phyloP scores from a whole-genome alignment of 2,113 vertebrate species.

The Tretioscincus oriximinensis region DNA sequence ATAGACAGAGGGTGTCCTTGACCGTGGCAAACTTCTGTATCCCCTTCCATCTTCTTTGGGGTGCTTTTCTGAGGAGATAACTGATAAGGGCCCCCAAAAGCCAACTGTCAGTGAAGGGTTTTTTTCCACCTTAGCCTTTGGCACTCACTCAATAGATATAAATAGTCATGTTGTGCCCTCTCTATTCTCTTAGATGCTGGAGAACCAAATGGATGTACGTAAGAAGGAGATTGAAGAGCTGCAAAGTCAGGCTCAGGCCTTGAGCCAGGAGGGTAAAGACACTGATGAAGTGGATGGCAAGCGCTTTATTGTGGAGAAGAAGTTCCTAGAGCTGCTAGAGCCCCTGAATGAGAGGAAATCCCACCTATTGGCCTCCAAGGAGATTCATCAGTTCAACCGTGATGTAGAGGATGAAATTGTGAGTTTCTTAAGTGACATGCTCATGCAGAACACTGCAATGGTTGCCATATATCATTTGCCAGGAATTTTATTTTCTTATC shows the following conservation, averaged over 20 bases:
- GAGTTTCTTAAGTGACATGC: constrained; percentile 60
- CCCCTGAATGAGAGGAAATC: constrained; percentile 84
- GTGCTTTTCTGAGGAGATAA: not conserved
- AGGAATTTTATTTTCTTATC: not conserved
- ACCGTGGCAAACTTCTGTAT: not conserved
- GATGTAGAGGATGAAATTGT: constrained; percentile 97
- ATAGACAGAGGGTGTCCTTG: not conserved
- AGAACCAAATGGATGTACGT: constrained; percentile 96
- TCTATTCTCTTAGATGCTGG: constrained; percentile 82
- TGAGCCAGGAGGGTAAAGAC: constrained; percentile 91
- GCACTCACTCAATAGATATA: not conserved
- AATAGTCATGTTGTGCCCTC: not conserved
- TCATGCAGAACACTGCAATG: not conserved
- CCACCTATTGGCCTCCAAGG: constrained; percentile 88
- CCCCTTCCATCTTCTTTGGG: not conserved
- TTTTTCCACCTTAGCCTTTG: not conserved
- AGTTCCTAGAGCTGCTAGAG: constrained; percentile 88
- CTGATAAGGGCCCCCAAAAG: not conserved
- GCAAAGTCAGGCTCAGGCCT: constrained; percentile 87
- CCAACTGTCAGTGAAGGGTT: not conserved
- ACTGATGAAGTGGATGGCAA: constrained; percentile 90
- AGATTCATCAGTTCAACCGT: constrained; percentile 95
- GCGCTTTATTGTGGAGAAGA: constrained; percentile 83
- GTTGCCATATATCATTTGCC: not conserved
- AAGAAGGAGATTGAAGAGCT: constrained; percentile 94